phyloP scores from a whole-genome alignment of 2,888 invertebrate species.

The Amphipyra tragopoginis region DNA sequence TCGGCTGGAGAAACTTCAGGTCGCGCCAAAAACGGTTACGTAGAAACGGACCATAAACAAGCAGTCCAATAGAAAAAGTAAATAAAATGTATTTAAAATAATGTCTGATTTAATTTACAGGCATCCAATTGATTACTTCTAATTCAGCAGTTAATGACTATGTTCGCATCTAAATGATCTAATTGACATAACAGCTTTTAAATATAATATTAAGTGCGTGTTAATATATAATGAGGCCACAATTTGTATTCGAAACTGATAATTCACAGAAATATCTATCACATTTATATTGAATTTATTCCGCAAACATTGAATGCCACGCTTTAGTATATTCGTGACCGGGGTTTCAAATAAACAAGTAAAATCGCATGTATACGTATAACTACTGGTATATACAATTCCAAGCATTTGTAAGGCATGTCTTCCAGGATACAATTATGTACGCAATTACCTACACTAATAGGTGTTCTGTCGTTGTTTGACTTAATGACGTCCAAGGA shows the following conservation, averaged over 20 bases:
- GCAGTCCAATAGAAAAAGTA: too few species aligned
- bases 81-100: background rate
- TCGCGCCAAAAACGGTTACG: too few species aligned
- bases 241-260: conserved; percentile 38
- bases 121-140: conserved; percentile 26
- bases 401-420: conserved; percentile 25
- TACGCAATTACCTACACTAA: conserved; percentile 29
- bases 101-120: conserved; percentile 3
- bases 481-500: conserved; percentile 31
- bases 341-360: conserved; percentile 34
- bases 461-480: conserved; percentile 31
- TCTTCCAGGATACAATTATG: conserved; percentile 49
- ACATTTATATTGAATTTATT: conserved; percentile 25
- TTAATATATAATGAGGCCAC: conserved; percentile 41
- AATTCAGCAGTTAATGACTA: conserved; percentile 18
- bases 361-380: conserved; percentile 5
- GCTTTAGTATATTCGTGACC: conserved; percentile 35
- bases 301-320: conserved; percentile 8
- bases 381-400: conserved; percentile 15
- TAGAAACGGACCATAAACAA: too few species aligned
- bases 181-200: conserved; percentile 34
- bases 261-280: conserved; percentile 19
- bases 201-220: conserved; percentile 29
- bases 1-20: too few species aligned
- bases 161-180: conserved; percentile 35